Percentiles rank a stretch among this genome's conserved stretches.
These are phyloP conservation scores for Falco peregrinus DNA, from an alignment of 2,797 vertebrate genomes.

Conservation along the genomic window DNA sequence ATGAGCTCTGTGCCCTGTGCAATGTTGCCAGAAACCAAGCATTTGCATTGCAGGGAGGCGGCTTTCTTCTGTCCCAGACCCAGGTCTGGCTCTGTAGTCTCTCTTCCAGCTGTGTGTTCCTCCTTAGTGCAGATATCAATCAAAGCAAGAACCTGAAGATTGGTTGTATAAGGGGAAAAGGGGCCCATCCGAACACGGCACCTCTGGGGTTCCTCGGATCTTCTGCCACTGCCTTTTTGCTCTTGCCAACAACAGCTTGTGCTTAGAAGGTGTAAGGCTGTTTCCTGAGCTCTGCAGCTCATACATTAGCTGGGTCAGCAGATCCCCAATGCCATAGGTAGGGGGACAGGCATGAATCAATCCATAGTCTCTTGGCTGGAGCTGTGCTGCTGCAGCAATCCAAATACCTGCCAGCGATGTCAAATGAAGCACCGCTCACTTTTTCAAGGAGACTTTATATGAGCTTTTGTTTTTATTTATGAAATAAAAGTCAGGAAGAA, in stretches of 20 bases:
- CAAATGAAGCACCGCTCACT: not conserved
- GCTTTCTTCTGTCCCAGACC: not conserved
- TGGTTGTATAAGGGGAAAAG: not conserved
- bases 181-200: rapidly evolving
- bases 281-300: not conserved
- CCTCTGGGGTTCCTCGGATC: not conserved
- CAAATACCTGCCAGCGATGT: not conserved
- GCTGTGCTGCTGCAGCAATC: not conserved
- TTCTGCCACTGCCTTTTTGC: not conserved
- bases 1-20: not conserved
- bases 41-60: not conserved
- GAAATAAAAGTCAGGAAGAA: not conserved
- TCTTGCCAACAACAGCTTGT: not conserved
- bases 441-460: not conserved
- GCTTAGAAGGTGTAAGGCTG: not conserved
- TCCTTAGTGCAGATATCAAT: not conserved
- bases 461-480: not conserved
- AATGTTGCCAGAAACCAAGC: not conserved
- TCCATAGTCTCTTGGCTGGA: not conserved
- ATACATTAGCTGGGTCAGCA: not conserved
- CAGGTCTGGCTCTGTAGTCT: not conserved
- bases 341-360: not conserved
- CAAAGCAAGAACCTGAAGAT: not conserved
- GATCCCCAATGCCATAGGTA: not conserved
- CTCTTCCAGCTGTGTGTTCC: not conserved